Evolutionary conservation across 2,797 vertebrate species (phyloP), one percentile per base, ranked within the genome.

Genomic region (Halcyon badia): DNA sequence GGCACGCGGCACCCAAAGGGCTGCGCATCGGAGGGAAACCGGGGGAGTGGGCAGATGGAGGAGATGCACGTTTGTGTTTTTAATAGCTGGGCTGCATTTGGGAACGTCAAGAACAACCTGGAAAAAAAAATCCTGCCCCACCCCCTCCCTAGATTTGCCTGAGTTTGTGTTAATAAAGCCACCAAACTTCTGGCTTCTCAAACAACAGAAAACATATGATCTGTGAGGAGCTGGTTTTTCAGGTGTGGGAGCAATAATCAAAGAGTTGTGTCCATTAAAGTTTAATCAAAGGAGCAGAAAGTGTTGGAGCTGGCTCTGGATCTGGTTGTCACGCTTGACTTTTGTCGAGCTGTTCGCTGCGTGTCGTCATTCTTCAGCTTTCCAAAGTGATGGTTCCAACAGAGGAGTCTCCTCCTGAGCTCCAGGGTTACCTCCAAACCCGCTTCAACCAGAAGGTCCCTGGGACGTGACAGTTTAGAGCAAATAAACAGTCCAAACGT

Each of bases 81-180:
- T 26, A 51, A n/a, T 30, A 56, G 61, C 83, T n/a, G 15, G 1
- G 22, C 69, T 15, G 35, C 28, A 0, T 26, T 49, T 2, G 54
- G 90, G 72, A 90, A 46, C 5, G 73, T 20, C 10, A 19, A 16
- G 89, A 65, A 16, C 35, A 71, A 42, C 72, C 89, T 56, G 56
- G 25, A 28, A 35, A 83, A 58, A 35, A 83, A 58, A 49, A 62
- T 41, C 64, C 15, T 0, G 1, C 13, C 10, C 10, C 1, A 9
- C 6, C 9, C 3, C 5, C 10, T 12, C 8, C 3, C 2, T 12
- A 9, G 14, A 0, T 37, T 51, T 13, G 64, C n/a, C 0, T 15
- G 26, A 11, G 2, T 70, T 54, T 19, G 26, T 44, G 2, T 56
- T 33, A 18, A 10, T 14, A 11, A n/a, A 80, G 3, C 4, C 6